Conservation (phyloP, 2,888 invertebrate species). For the Thecocarcelia acutangulata region DNA sequence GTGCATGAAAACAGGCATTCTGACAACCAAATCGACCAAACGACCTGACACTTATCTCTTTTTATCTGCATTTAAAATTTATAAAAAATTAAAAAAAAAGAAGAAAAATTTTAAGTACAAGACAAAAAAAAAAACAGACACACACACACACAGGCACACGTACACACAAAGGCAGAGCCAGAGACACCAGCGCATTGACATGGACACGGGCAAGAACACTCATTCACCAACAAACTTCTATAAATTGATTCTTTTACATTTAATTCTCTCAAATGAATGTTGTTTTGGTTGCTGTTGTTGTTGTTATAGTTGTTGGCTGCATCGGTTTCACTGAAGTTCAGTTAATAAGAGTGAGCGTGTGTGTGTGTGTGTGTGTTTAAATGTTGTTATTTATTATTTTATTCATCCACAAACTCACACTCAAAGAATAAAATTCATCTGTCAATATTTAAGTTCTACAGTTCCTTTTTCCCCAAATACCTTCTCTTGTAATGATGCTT, state of each 20-base stretch:
- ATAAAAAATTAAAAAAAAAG: conserved; percentile 44
- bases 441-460: conserved; percentile 71
- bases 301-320: conserved; percentile 22
- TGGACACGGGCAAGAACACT: background rate
- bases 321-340: conserved; percentile 44
- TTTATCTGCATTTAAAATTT: conserved; percentile 72
- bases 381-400: conserved; percentile 16
- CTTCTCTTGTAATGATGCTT: conserved; percentile 36
- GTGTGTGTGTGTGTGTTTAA: background rate
- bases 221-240: conserved; percentile 44
- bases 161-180: no score
- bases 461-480: conserved; percentile 33
- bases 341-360: conserved; percentile 9
- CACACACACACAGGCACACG: conserved; percentile 13
- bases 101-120: conserved; percentile 45
- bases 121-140: conserved; percentile 20
- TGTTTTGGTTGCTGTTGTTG: conserved; percentile 21
- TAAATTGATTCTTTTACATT: conserved; percentile 71
- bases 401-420: conserved; percentile 51
- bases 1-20: conserved; percentile 56
- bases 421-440: conserved; percentile 69
- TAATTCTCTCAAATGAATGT: conserved; percentile 65
- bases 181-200: no score
- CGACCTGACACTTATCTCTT: conserved; percentile 73
- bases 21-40: conserved; percentile 69